Conservation (phyloP, 2,797 vertebrate genomes). For the Tragelaphus eurycerus region DNA sequence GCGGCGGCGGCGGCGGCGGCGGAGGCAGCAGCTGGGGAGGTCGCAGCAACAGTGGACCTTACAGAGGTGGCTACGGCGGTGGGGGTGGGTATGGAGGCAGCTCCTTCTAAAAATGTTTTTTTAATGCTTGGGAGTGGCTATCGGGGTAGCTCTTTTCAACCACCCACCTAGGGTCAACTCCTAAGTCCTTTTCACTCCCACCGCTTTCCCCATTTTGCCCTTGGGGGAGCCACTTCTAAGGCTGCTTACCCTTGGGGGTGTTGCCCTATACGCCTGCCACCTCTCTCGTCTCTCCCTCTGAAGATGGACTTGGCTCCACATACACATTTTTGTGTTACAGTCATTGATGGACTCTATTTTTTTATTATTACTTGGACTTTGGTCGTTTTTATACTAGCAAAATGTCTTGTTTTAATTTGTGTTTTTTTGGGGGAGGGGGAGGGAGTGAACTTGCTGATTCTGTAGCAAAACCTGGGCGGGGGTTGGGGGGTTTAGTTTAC, state of each 20-base stretch:
- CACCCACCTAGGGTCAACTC: constrained; percentile 78
- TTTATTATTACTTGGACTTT: constrained; percentile 89
- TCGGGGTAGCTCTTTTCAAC: constrained; percentile 79
- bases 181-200: constrained; percentile 71
- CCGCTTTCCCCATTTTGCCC: constrained; percentile 74
- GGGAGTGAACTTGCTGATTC: constrained; percentile 82
- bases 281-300: constrained; percentile 76
- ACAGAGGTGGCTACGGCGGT: constrained; percentile 92
- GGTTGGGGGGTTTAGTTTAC: constrained; percentile 78
- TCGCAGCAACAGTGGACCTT: constrained; percentile 93
- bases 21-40: constrained; percentile 84
- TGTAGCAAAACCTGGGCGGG: constrained; percentile 83
- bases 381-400: constrained; percentile 89
- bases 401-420: constrained; percentile 84
- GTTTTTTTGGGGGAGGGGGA: constrained; percentile 69
- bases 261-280: constrained; percentile 76
- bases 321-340: constrained; percentile 88
- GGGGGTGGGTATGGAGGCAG: constrained; percentile 87
- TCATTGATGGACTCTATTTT: constrained; percentile 90
- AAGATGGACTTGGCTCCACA: constrained; percentile 85
- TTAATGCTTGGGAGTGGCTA: constrained; percentile 66
- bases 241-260: constrained; percentile 34
- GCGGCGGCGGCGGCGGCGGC: constrained; percentile 82
- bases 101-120: constrained; percentile 75
- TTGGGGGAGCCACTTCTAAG: constrained; percentile 48